Conservation (phyloP, 1,140 invertebrate genomes). For the Bombus vancouverensis region DNA sequence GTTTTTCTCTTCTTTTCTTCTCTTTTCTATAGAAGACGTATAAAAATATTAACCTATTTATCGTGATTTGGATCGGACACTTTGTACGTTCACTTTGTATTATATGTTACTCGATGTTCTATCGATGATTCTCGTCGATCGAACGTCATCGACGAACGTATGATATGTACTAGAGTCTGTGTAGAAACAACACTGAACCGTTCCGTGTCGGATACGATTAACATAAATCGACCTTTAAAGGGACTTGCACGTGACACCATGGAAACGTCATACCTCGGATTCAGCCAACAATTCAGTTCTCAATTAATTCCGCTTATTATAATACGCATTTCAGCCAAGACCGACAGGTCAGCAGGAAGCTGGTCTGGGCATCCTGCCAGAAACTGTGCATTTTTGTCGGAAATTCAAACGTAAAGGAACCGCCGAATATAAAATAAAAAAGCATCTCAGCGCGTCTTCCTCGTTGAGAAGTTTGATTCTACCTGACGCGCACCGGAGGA, state of each 20-base stretch:
- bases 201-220: too few species aligned
- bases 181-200: too few species aligned
- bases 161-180: not conserved
- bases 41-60: too few species aligned
- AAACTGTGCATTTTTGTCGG: constrained; percentile 1
- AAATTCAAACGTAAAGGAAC: constrained; percentile 1
- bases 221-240: too few species aligned
- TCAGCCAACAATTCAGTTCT: constrained; percentile 4
- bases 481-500: not conserved
- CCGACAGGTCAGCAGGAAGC: constrained; percentile 41
- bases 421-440: not conserved
- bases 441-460: not conserved
- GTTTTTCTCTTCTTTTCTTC: too few species aligned
- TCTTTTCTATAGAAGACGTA: too few species aligned
- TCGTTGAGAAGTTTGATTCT: not conserved
- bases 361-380: constrained; percentile 39
- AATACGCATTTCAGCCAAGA: constrained; percentile 50
- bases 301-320: constrained; percentile 61
- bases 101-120: too few species aligned
- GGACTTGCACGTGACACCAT: not conserved
- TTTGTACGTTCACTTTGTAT: too few species aligned
- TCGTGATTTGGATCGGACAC: too few species aligned
- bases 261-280: constrained; percentile 23
- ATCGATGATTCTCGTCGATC: too few species aligned
- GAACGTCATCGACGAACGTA: too few species aligned